Base-by-base conservation (phyloP, 2,888 invertebrate genomes). In the Thecophora atra region DNA sequence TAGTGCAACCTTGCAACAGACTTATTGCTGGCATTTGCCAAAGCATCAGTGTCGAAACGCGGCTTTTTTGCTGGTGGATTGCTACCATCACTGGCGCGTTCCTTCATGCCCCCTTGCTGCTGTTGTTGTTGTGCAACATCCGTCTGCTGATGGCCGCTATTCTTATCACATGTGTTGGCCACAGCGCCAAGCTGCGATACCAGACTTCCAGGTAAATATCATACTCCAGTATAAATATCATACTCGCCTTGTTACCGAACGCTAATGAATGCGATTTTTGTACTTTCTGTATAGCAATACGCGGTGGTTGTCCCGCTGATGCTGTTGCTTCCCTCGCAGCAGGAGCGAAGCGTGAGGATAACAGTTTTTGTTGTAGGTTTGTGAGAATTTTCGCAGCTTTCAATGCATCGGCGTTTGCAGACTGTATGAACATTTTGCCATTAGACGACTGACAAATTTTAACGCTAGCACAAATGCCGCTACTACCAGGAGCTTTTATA, bases 241-340 rank as follows among this genome's bases (percentile, higher is more conserved):
- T 79, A 74, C 84, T 80, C 77, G 67, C 81, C 73, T 70, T 70
- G 52, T 70, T 70, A 15, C 70, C 30, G 13, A 69, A 26, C 15
- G 74, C 72, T 15, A 65, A 52, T 28, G 63, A 62, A 15, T 69
- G 5, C 4, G 47, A 47, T 19, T 71, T 67, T 13, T 86, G 85
- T 73, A 86, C 81, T 73, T 86, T 86, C 70, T 86, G 86, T 80
- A 86, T 82, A 54, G 84, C 82, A 58, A 85, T 79, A 17, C 85
- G 81, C 58, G n/a, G n/a, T n/a, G n/a, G n/a, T n/a, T n/a, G n/a
- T n/a, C n/a, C n/a, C n/a, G n/a, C n/a, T n/a, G n/a, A n/a, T 28
- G 81, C 77, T 47, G 78, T 76, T 28, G 81, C 76, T 8, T 72
- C 70, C 2, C 73, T 73, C 6, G 72, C 65, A 4, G 75, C 63